phyloP scores from a whole-genome alignment of 2,797 vertebrate genomes.

The Lindbergichthys nudifrons region DNA sequence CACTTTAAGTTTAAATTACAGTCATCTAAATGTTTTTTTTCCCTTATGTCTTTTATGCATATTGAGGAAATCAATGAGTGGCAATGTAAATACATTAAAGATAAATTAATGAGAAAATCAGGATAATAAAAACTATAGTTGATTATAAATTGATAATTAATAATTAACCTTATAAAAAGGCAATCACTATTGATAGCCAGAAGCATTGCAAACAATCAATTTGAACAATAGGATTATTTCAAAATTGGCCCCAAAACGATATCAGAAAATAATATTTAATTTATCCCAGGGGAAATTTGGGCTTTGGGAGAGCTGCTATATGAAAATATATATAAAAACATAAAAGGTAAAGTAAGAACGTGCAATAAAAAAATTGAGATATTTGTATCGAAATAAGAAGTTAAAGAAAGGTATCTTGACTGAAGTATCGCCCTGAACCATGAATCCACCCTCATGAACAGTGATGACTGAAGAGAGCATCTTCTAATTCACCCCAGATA shows the following conservation, averaged over 20 bases:
- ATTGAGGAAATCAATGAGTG: no score
- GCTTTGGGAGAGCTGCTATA: no score
- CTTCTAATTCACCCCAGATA: constrained; percentile 52
- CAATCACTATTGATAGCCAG: neutral
- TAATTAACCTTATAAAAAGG: neutral
- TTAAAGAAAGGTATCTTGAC: no score
- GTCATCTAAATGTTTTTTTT: no score
- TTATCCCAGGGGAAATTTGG: no score
- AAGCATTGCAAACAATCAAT: neutral
- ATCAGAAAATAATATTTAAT: neutral
- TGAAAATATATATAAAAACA: no score
- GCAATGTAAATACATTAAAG: neutral
- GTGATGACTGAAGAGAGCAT: constrained; percentile 45
- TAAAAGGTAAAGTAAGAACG: no score
- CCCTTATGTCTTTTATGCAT: no score
- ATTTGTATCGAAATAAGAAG: no score
- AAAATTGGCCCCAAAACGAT: no score
- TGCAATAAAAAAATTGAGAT: no score
- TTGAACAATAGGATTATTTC: neutral
- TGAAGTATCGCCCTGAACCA: neutral
- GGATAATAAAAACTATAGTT: neutral
- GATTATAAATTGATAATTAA: neutral
- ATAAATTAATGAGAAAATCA: neutral
- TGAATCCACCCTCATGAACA: constrained; percentile 12
- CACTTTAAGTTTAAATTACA: no score